These are phyloP conservation scores for Cottus gobio DNA, from an alignment of 2,113 vertebrate genomes.

Conservation along the genomic window DNA sequence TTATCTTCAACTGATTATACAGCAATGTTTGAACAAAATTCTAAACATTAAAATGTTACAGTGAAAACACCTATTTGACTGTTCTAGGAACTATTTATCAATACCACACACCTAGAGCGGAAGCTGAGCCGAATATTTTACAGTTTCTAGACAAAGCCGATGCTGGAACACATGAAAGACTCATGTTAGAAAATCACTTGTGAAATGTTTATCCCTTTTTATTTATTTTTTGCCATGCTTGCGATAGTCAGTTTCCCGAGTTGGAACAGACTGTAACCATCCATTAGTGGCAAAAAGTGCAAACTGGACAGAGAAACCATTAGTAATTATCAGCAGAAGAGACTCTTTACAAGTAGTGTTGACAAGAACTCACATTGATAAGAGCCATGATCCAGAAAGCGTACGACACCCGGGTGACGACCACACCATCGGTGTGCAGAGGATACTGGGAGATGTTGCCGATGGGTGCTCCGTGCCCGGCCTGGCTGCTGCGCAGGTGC, in stretches of 20 bases:
- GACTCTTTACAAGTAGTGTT: background rate
- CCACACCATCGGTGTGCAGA: constrained; percentile 79
- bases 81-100: background rate
- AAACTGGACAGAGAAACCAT: background rate
- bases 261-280: background rate
- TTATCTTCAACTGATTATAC: background rate
- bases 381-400: constrained; percentile 99
- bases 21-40: background rate
- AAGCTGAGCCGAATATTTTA: background rate
- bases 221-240: background rate
- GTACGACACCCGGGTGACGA: constrained; percentile 87
- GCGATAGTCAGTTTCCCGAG: background rate
- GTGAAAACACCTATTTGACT: background rate
- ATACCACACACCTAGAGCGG: background rate
- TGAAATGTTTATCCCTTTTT: background rate
- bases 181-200: background rate
- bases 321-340: background rate
- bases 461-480: constrained; percentile 72
- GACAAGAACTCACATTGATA: constrained; percentile 89
- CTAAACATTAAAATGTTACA: background rate
- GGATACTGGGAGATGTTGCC: constrained; percentile 83
- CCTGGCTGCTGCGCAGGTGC: constrained; percentile 86
- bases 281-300: background rate
- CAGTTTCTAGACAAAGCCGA: background rate
- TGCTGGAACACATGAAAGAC: background rate